These are phyloP conservation scores for Phalacrocorax pelagicus DNA, from an alignment of 2,113 vertebrate genomes.

Conservation along the genomic window DNA sequence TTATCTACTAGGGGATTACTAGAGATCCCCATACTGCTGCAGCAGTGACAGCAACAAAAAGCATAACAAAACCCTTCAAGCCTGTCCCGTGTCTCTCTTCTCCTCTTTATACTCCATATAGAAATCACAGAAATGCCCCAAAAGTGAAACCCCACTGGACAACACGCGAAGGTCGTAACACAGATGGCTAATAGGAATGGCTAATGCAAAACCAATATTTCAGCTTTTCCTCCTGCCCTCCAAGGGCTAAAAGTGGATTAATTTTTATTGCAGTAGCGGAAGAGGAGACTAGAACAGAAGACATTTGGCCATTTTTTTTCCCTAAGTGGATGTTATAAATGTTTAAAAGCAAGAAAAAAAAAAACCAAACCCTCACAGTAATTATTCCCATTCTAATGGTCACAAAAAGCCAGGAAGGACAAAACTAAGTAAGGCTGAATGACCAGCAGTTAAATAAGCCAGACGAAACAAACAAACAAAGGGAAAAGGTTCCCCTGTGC, in stretches of 20 bases:
- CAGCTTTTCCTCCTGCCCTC: constrained; percentile 12
- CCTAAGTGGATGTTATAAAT: constrained; percentile 54
- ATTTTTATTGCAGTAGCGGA: constrained; percentile 17
- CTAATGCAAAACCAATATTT: background rate
- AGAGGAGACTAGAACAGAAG: background rate
- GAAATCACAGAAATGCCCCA: background rate
- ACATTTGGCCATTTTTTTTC: background rate
- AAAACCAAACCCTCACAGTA: background rate
- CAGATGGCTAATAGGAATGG: background rate
- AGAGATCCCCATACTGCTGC: background rate
- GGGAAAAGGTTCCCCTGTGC: background rate
- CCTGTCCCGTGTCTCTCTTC: background rate
- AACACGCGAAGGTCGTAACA: background rate
- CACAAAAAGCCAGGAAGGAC: constrained; percentile 29
- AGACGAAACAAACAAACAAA: constrained; percentile 31
- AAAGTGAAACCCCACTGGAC: background rate
- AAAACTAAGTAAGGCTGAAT: constrained; percentile 43
- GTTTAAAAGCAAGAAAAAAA: constrained; percentile 35
- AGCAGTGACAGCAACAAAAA: background rate
- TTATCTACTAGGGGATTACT: background rate
- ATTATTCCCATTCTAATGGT: constrained; percentile 44
- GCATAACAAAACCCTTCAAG: background rate
- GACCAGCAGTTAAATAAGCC: constrained; percentile 39
- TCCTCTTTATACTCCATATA: background rate
- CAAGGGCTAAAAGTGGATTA: constrained; percentile 15